Conservation (phyloP, 2,888 invertebrate species). For the Acanthoscelides obtectus region DNA sequence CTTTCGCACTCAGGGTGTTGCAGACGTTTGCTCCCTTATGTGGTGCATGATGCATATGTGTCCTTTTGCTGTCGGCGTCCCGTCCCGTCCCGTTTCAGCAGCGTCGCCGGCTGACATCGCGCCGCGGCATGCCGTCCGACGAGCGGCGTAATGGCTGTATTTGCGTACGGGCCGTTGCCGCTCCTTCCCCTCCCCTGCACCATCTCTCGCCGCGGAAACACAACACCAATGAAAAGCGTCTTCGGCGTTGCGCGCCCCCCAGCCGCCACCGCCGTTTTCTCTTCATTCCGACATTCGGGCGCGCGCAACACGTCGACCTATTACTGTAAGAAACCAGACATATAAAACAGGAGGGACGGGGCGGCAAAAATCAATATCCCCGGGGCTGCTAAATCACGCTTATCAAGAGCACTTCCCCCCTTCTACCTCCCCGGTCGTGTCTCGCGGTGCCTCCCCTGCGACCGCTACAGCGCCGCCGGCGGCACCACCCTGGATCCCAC, state of each 20-base stretch:
- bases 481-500: conserved; percentile 37
- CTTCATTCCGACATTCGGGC: conserved; percentile 48
- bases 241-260: conserved; percentile 42
- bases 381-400: conserved; percentile 75
- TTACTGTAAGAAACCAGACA: conserved; percentile 56
- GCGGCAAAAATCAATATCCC: conserved; percentile 56
- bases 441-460: conserved; percentile 42
- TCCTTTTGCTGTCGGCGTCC: background rate
- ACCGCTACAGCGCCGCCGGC: conserved; percentile 24
- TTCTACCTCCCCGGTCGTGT: conserved; percentile 30
- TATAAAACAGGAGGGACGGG: conserved; percentile 51
- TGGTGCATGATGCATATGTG: background rate
- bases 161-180: conserved; percentile 43
- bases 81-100: background rate
- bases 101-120: background rate
- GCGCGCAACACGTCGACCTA: conserved; percentile 50
- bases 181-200: conserved; percentile 26
- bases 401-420: conserved; percentile 52
- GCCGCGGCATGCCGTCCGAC: background rate
- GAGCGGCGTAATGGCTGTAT: conserved; percentile 45
- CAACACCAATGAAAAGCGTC: conserved; percentile 45
- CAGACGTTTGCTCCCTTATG: too few species aligned
- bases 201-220: conserved; percentile 40
- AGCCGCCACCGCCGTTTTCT: conserved; percentile 39
- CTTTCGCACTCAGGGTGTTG: too few species aligned